Base-by-base conservation (phyloP, 2,113 vertebrate species). In the Ramphastos sulfuratus region DNA sequence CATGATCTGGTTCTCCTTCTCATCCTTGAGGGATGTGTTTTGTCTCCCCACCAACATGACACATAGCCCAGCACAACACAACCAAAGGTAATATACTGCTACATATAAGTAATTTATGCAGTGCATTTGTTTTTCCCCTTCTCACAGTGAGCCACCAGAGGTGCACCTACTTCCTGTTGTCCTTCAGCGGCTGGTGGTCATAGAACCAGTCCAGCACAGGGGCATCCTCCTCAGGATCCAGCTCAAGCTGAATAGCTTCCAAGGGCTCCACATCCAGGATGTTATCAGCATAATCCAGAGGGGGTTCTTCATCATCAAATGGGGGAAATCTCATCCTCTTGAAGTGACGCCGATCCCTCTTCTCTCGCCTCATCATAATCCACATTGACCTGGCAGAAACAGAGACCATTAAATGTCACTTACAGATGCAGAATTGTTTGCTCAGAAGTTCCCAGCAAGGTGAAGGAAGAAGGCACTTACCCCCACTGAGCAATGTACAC, bases 331-430 rank as follows among this genome's bases (percentile, higher is more conserved):
- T 98, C 99, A 99, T 99, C 73, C 99, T 98, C 96, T 99, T 99
- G 97, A 99, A 99, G 97, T 99, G 99, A 17, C 99, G 97, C 21
- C 99, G 97, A 71, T 99, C 99, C 75, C 99, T 98, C 93, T 99
- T 99, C 97, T 99, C 99, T 89, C 99, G 98, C 82, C 99, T 98
- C 99, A 99, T 99, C 99, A 99, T 99, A 92, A 99, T 99, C 99
- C 99, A 99, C 99, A 99, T 99, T 1, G 99, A 98, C 58, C 99
- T 99, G 86, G 37, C 16, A 30, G 23, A 72, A 73, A 64, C 24
- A 46, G 61, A 54, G 15, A 63, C 10, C 1, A 0, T 79, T 19
- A 56, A 30, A 30, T 3, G 1, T 0, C 0, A 2, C 0, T 58
- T 67, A 58, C 15, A 15, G 18, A 7, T 30, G 6, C 7, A 27